Percentiles rank a stretch among this genome's conserved stretches.
These are phyloP conservation scores for Phenganax marumi DNA, from an alignment of 92 coral and sea anemone genomes.

Conservation along the genomic window DNA sequence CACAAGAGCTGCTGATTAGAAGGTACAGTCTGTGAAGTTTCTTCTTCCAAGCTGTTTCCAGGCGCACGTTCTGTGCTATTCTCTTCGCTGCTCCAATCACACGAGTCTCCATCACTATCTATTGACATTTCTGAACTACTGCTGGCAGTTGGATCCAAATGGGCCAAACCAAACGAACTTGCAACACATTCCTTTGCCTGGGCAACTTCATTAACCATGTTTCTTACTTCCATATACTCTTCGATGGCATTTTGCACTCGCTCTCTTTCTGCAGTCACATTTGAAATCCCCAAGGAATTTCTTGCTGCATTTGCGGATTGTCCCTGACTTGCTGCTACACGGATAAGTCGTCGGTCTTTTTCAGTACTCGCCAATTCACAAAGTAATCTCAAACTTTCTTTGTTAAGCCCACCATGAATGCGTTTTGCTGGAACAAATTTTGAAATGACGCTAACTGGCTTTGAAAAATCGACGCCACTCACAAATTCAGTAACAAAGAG, in stretches of 20 bases:
- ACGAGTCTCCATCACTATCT: slow-evolving; percentile 29
- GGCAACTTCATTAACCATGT: slow-evolving; percentile 39
- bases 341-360: slow-evolving; percentile 44
- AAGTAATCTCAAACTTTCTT: slow-evolving; percentile 33
- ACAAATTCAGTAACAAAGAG: slow-evolving; percentile 37
- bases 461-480: slow-evolving; percentile 5
- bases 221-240: slow-evolving; percentile 23
- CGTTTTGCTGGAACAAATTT: slow-evolving; percentile 25
- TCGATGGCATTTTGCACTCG: slow-evolving; percentile 30
- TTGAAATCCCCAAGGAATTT: slow-evolving; percentile 41
- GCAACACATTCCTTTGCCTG: slow-evolving; percentile 38
- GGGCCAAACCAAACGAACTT: slow-evolving; percentile 29
- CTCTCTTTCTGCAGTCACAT: slow-evolving; percentile 37
- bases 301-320: slow-evolving; percentile 51
- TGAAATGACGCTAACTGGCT: slow-evolving; percentile 5
- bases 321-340: slow-evolving; percentile 50
- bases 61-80: background rate
- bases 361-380: slow-evolving; percentile 50
- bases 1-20: background rate
- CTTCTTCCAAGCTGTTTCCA: background rate
- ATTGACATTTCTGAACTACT: background rate
- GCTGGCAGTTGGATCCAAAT: background rate
- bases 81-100: slow-evolving; percentile 23
- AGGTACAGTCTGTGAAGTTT: slow-evolving; percentile 10
- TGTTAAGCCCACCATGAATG: slow-evolving; percentile 34